Percentiles rank a stretch among this genome's conserved stretches.
These are phyloP conservation scores for Myiotriccus ornatus DNA, from an alignment of 2,797 vertebrate genomes.

Conservation along the genomic window DNA sequence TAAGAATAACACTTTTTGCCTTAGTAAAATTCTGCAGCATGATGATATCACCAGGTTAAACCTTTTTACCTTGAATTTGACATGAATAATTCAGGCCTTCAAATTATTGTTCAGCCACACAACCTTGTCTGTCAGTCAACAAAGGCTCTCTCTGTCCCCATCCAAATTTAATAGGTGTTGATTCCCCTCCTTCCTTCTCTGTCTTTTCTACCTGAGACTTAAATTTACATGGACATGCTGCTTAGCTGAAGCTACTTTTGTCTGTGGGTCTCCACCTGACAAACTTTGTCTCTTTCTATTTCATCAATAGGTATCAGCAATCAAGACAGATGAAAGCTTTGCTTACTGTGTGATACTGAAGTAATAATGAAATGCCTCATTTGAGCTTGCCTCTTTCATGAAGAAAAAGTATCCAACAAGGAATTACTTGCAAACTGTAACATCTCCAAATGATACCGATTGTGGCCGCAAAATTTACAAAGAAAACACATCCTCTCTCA, in stretches of 20 bases:
- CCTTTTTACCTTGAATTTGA: slow-evolving; percentile 21
- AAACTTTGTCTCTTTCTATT: slow-evolving; percentile 6
- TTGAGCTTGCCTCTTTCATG: not conserved
- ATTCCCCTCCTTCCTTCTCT: not conserved
- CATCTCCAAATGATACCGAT: not conserved
- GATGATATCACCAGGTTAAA: slow-evolving; percentile 28
- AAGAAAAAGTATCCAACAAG: not conserved
- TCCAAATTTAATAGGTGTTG: slow-evolving; percentile 32
- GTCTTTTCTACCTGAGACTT: not conserved
- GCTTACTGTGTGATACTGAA: not conserved
- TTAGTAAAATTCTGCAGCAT: not conserved
- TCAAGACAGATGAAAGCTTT: not conserved
- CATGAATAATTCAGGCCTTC: slow-evolving; percentile 62
- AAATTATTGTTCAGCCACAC: slow-evolving; percentile 48
- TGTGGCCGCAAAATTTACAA: not conserved
- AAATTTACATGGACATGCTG: not conserved
- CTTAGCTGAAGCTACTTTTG: not conserved
- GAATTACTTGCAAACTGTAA: not conserved
- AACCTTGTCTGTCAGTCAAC: slow-evolving; percentile 55
- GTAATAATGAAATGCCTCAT: not conserved
- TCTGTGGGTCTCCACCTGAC: not conserved
- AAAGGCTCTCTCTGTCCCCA: slow-evolving; percentile 19
- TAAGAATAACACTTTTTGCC: not conserved
- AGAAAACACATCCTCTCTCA: not conserved
- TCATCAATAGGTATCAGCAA: not conserved